Base-by-base conservation (phyloP, 2,797 vertebrate species). In the Diplodus puntazzo region DNA sequence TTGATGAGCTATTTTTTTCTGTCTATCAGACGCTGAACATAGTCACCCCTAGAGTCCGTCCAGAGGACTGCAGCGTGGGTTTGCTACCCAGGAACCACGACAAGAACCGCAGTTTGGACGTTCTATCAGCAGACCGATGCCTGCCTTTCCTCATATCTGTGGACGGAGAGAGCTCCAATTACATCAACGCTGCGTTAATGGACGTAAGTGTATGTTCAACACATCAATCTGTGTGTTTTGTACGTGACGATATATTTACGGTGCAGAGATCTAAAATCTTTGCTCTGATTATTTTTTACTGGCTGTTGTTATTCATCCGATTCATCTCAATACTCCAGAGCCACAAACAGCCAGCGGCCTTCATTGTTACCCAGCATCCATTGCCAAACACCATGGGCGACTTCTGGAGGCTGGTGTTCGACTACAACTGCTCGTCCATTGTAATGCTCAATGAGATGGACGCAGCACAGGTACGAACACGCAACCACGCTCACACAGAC, bases 381-480 rank as follows among this genome's bases (percentile, higher is more conserved):
- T 93, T 99, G 87, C 98, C 98, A 90, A 99, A 98, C 96, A 99
- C 98, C 3, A 95, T 97, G 84, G 94, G 97, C 0, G 98, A 99
- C 90, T 99, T 99, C 94, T 99, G 98, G 98, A 97, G 98, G 92
- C 94, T 99, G 89, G 98, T 99, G 90, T 99, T 99, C 1, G 98
- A 99, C 87, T 99, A 99, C 86, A 98, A 98, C 95, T 99, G 98
- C 93, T 98, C 98, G 58, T 98, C 98, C 0, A 96, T 99, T 13
- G 97, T 99, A 77, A 99, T 99, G 98, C 94, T 99, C 73, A 99
- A 99, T 1, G 98, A 99, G 92, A 97, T 99, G 97, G 98, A 99
- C 57, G 95, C 97, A 11, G 95, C 97, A 0, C 98, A 99, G 96
- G 98, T 98, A 82, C 3, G n/a, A 23, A 2, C 60, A 45, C 46